Base-by-base conservation (phyloP, 1,140 invertebrate genomes). In the Lasaia peninsularis region DNA sequence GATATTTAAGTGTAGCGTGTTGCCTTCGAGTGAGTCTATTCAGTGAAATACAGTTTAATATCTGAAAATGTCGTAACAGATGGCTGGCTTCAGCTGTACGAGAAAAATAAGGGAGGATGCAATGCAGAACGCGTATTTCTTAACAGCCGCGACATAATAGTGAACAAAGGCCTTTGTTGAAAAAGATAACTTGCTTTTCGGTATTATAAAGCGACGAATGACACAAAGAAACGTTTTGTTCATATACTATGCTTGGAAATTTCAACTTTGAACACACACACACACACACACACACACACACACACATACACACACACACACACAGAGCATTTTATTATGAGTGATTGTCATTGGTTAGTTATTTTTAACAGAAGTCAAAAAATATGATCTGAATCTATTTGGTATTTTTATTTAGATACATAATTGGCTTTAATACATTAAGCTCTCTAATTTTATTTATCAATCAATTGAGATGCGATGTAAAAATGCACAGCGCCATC, bases 61-160 rank as follows among this genome's bases (percentile, higher is more conserved):
- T 44, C 37, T 44, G 37, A 44, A 44, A 44, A 44, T 44, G 37
- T 44, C 37, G 37, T 44, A 44, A 20, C 37, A 44, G 37, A 44
- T 44, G 37, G 16, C 18, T 44, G 37, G 14, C 18, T 44, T 44
- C 37, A 16, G 37, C 16, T 20, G 37, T 40, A 40, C 18, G 37
- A 40, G 37, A 16, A 40, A 40, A 40, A 40, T 40, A 40, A 40
- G 18, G 18, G 37, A 14, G 7, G 37, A 40, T 40, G 37, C 37
- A 40, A 40, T 40, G 37, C 37, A 40, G 37, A 40, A 40, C 37
- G 37, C 37, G 37, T 40, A 40, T 20, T 40, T 40, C 37, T 40
- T 40, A 10, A 40, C 37, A 40, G 37, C 3, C 9, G 37, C 37
- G 37, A 40, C 37, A 40, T 40, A 18, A 40, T 40, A 40, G 12